phyloP scores from a whole-genome alignment of 2,888 invertebrate genomes.

The Diplazon laetatorius region DNA sequence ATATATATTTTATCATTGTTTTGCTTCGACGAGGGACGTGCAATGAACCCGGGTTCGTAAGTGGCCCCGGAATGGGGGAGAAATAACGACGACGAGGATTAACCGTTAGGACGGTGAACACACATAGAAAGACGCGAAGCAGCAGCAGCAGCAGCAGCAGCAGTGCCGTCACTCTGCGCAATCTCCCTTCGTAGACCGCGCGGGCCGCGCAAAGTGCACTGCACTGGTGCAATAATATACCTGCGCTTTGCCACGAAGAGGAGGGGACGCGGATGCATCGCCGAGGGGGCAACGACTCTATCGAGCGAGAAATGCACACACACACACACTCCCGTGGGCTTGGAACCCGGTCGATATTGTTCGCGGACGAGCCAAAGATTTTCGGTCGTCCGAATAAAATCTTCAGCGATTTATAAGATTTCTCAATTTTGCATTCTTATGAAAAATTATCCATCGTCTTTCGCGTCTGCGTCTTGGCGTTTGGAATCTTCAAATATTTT shows the following conservation, averaged over 20 bases:
- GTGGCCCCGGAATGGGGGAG: constrained; percentile 13
- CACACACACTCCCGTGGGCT: constrained; percentile 11
- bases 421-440: too few relatives aligned
- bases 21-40: constrained; percentile 58
- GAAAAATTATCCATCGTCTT: too few relatives aligned
- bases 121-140: constrained; percentile 38
- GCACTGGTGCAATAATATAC: constrained; percentile 22
- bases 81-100: constrained; percentile 64
- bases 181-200: constrained; percentile 39
- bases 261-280: constrained; percentile 18
- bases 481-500: too few relatives aligned
- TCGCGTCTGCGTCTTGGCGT: too few relatives aligned
- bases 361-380: too few relatives aligned
- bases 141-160: too few relatives aligned
- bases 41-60: constrained; percentile 62
- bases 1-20: too few relatives aligned
- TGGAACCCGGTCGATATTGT: constrained; percentile 24
- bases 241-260: constrained; percentile 24
- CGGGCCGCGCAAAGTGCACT: constrained; percentile 27
- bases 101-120: constrained; percentile 66
- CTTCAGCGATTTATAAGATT: too few relatives aligned
- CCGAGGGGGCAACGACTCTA: constrained; percentile 50
- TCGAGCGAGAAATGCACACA: constrained; percentile 27
- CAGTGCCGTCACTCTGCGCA: constrained; percentile 24
- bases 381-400: constrained; percentile 47